Conservation (phyloP, 2,888 invertebrate species). For the Orthosia gothica region DNA sequence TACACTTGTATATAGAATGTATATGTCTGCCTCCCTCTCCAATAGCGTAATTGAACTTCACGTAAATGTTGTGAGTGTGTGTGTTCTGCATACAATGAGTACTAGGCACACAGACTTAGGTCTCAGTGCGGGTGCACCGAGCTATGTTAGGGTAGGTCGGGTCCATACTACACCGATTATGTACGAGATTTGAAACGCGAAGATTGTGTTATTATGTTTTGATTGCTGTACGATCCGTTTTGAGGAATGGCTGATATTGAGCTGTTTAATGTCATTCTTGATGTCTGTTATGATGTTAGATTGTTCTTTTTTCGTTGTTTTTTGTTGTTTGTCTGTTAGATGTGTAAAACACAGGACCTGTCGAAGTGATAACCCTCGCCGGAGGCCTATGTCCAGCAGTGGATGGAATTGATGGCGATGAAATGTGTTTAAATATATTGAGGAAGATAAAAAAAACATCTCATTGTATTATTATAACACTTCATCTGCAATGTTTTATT, state of each 20-base stretch:
- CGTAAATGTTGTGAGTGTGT: slow-evolving; percentile 74
- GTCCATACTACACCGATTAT: slow-evolving; percentile 58
- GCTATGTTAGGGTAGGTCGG: slow-evolving; percentile 80
- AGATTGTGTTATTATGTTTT: slow-evolving; percentile 52
- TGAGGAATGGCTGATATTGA: background rate
- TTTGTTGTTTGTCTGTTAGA: background rate
- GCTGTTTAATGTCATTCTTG: slow-evolving; percentile 18
- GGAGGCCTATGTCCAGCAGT: background rate
- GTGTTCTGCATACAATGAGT: slow-evolving; percentile 60
- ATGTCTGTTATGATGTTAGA: background rate
- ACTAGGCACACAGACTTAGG: slow-evolving; percentile 72
- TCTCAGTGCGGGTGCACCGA: slow-evolving; percentile 75
- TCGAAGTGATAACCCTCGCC: background rate
- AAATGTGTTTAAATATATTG: background rate
- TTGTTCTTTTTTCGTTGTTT: background rate
- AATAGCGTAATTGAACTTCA: slow-evolving; percentile 81
- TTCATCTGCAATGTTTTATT: background rate
- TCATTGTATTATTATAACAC: background rate
- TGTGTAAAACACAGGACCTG: background rate
- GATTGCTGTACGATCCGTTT: slow-evolving; percentile 35
- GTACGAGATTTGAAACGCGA: slow-evolving; percentile 52
- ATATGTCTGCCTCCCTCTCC: slow-evolving; percentile 68
- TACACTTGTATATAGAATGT: slow-evolving; percentile 26
- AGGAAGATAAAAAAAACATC: background rate
- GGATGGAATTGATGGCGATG: background rate